Conservation (phyloP, 2,888 invertebrate species). For the Pediacus dermestoides region DNA sequence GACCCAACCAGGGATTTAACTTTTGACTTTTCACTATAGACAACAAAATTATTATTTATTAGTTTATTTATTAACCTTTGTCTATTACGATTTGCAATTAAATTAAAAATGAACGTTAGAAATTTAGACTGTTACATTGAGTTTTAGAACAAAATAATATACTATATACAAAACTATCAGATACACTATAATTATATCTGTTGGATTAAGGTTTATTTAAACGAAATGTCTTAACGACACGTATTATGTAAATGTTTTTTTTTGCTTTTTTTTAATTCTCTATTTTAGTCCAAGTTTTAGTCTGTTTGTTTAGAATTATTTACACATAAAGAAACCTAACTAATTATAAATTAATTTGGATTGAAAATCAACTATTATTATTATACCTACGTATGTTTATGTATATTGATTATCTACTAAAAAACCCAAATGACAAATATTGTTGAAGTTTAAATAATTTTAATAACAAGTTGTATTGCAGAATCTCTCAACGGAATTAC, state of each 20-base stretch:
- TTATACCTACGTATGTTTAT: constrained; percentile 22
- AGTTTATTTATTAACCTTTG: constrained; percentile 1
- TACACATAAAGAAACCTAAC: constrained; percentile 26
- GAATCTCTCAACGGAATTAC: constrained; percentile 15
- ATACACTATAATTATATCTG: constrained; percentile 21
- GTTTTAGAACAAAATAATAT: background rate
- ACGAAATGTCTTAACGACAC: constrained; percentile 14
- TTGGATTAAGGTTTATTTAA: constrained; percentile 38
- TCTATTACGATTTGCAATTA: too few species aligned
- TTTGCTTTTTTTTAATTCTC: constrained; percentile 31
- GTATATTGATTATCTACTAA: constrained; percentile 25
- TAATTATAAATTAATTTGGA: constrained; percentile 32
- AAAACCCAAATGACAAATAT: constrained; percentile 20
- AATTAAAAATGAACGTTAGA: too few species aligned
- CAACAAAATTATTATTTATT: constrained; percentile 1
- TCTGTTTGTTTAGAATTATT: constrained; percentile 24
- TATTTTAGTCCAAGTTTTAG: constrained; percentile 20
- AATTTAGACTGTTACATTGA: constrained; percentile 2
- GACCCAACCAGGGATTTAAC: background rate
- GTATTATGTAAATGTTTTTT: constrained; percentile 41
- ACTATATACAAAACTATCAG: background rate
- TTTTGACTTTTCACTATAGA: background rate
- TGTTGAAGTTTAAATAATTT: constrained; percentile 38
- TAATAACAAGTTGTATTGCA: constrained; percentile 27
- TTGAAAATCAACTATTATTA: constrained; percentile 24